These are phyloP conservation scores for Brachypterus glaber DNA, from an alignment of 2,888 invertebrate species.

Conservation along the genomic window DNA sequence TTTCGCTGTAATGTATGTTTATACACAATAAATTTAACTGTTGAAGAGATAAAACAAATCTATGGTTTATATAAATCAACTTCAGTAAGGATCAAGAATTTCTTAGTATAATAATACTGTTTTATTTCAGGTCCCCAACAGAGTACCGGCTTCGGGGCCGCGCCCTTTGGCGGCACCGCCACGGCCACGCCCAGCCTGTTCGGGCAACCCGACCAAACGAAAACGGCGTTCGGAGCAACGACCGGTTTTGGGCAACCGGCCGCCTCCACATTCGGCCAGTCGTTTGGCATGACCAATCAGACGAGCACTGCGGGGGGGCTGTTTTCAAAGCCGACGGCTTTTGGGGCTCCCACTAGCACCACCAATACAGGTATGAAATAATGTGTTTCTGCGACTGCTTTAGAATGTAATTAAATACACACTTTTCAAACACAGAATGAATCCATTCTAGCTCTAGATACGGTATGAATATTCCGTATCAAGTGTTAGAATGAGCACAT, in stretches of 20 bases:
- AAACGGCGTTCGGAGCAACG: conserved; percentile 41
- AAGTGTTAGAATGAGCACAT: too few species aligned
- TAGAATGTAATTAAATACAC: too few species aligned
- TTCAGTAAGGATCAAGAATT: too few species aligned
- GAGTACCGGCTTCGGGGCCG: conserved; percentile 30
- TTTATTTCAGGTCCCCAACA: conserved; percentile 34
- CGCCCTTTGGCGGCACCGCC: conserved; percentile 43
- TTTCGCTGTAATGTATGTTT: too few species aligned
- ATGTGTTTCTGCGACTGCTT: too few species aligned
- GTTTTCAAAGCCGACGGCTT: conserved; percentile 27
- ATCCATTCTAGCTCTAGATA: too few species aligned
- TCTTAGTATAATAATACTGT: conserved; percentile 1
- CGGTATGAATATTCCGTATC: too few species aligned
- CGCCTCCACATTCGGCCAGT: conserved; percentile 32
- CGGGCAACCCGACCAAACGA: conserved; percentile 39
- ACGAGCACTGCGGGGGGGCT: conserved; percentile 17
- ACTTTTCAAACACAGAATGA: too few species aligned
- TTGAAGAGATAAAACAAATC: too few species aligned
- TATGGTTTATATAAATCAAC: too few species aligned
- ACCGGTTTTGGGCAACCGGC: conserved; percentile 42
- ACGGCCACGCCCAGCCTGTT: conserved; percentile 44
- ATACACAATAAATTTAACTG: too few species aligned
- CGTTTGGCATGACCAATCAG: conserved; percentile 22
- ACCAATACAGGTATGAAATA: too few species aligned
- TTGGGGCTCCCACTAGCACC: conserved; percentile 29